These are phyloP conservation scores for Saturnia pavonia DNA, from an alignment of 2,888 invertebrate species.

Conservation along the genomic window DNA sequence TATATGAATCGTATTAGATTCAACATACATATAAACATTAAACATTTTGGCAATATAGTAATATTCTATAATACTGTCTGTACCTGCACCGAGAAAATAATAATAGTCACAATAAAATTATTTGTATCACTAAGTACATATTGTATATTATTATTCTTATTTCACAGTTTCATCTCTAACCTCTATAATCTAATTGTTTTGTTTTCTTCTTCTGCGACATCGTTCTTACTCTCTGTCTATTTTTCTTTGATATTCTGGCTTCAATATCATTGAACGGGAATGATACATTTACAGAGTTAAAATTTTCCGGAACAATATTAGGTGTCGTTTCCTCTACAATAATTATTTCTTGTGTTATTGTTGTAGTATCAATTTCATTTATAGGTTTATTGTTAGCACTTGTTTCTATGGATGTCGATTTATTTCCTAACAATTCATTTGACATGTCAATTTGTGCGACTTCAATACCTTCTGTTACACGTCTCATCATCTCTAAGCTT, in stretches of 20 bases:
- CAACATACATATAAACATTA: too few relatives aligned
- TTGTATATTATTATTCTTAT: too few relatives aligned
- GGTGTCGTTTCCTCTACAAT: background rate
- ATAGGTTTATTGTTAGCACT: background rate
- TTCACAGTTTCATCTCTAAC: background rate
- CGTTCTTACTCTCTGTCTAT: conserved; percentile 40
- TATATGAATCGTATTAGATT: too few relatives aligned
- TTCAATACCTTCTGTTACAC: conserved; percentile 1
- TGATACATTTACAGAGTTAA: background rate
- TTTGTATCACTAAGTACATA: too few relatives aligned
- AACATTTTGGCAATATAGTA: too few relatives aligned
- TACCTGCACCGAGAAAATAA: too few relatives aligned
- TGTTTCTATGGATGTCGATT: too few relatives aligned
- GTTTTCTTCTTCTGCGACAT: conserved; percentile 42
- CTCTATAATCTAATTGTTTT: conserved; percentile 27
- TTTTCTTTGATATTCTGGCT: conserved; percentile 39
- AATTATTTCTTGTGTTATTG: background rate
- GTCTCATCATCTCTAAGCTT: conserved; percentile 46
- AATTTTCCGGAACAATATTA: background rate
- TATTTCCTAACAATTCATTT: conserved; percentile 13
- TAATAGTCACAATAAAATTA: too few relatives aligned
- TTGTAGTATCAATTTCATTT: background rate
- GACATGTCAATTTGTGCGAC: background rate
- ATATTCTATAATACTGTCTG: too few relatives aligned
- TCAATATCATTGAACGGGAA: conserved; percentile 22